Conservation (phyloP, 2,888 invertebrate species). For the Leptopilina myrica region DNA sequence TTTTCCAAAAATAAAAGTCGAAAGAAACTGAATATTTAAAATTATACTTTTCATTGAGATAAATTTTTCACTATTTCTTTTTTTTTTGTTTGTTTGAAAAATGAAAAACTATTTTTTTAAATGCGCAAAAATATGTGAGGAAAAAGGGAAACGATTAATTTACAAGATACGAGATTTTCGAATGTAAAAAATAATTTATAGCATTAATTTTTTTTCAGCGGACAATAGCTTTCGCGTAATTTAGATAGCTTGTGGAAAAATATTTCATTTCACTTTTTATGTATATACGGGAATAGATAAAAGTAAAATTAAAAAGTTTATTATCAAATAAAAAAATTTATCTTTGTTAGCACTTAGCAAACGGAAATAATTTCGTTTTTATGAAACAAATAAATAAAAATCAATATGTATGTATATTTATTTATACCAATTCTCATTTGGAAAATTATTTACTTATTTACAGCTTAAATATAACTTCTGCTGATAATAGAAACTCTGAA, state of each 20-base stretch:
- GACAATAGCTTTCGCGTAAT: slow-evolving; percentile 3
- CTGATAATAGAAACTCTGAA: too few species aligned
- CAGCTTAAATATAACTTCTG: too few species aligned
- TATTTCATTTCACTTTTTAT: not conserved
- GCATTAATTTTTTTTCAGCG: slow-evolving; percentile 8
- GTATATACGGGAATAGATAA: not conserved
- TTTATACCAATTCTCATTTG: too few species aligned
- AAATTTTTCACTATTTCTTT: too few species aligned
- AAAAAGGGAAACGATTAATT: not conserved
- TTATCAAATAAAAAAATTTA: not conserved
- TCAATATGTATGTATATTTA: too few species aligned
- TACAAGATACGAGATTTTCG: slow-evolving; percentile 7
- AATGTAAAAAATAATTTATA: slow-evolving; percentile 7
- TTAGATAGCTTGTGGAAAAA: not conserved
- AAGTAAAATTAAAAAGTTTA: not conserved
- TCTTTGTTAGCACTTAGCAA: not conserved
- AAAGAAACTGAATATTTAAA: too few species aligned
- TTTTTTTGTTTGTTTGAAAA: not conserved
- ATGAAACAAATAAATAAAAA: too few species aligned
- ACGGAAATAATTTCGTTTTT: too few species aligned
- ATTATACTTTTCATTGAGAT: too few species aligned
- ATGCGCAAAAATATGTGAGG: too few species aligned
- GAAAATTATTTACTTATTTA: too few species aligned
- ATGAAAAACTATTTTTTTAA: not conserved
- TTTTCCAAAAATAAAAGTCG: too few species aligned